Evolutionary conservation across 2,888 invertebrate species (phyloP).

Genomic region (Pristionchus arcanus): DNA sequence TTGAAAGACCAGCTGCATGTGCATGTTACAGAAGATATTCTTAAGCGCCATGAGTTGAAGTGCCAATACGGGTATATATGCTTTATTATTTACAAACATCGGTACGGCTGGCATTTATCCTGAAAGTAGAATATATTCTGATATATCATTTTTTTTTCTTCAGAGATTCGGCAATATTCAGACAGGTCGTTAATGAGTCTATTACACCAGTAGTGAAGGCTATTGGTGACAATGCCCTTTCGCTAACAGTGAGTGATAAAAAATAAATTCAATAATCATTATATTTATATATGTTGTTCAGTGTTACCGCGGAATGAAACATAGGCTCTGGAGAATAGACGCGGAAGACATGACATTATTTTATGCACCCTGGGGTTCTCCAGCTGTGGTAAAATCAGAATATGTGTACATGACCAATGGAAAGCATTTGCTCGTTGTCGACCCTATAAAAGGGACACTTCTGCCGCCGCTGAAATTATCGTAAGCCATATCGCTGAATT

Average conservation of each 20-base stretch:
- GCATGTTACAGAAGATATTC: not conserved
- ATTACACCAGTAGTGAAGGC: not conserved
- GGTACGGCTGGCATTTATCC: too few species aligned
- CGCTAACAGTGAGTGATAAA: not conserved
- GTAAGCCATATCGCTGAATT: too few species aligned
- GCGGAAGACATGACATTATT: not conserved
- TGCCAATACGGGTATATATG: not conserved
- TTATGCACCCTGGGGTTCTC: slow-evolving; percentile 1
- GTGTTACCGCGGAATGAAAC: not conserved
- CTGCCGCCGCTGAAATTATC: not conserved
- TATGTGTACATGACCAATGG: not conserved
- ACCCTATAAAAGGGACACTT: not conserved
- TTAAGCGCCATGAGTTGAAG: not conserved
- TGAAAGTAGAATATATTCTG: too few species aligned
- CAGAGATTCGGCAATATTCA: not conserved
- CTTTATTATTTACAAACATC: too few species aligned
- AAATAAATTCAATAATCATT: too few species aligned
- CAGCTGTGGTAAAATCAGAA: not conserved
- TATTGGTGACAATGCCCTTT: not conserved
- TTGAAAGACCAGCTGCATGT: not conserved
- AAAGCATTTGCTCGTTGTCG: not conserved
- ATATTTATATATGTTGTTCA: too few species aligned
- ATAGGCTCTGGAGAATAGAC: not conserved
- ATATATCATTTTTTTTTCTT: not conserved
- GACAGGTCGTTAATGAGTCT: not conserved